phyloP scores from a whole-genome alignment of 2,888 invertebrate genomes.

The Masnerella sp. region DNA sequence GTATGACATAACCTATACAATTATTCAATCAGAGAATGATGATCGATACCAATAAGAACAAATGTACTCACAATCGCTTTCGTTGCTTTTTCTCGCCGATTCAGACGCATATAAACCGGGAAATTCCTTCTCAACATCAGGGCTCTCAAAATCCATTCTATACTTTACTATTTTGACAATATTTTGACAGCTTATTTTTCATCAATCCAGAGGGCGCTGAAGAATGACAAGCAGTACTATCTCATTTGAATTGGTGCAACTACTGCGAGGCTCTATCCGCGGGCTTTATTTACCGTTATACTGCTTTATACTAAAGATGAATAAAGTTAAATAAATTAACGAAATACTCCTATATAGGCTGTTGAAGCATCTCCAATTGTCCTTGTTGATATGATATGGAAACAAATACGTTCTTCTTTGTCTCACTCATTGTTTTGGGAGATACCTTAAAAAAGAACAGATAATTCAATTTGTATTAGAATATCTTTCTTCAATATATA shows the following conservation, averaged over 20 bases:
- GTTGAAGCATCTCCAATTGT: too few species aligned
- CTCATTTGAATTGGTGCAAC: slow-evolving; percentile 5
- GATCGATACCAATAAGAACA: slow-evolving; percentile 1
- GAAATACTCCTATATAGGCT: too few species aligned
- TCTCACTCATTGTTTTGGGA: too few species aligned
- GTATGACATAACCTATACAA: slow-evolving; percentile 38
- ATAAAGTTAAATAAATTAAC: too few species aligned
- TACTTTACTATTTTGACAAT: slow-evolving; percentile 42
- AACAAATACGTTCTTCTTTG: too few species aligned
- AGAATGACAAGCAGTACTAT: background rate
- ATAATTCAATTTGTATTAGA: too few species aligned
- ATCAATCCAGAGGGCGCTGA: slow-evolving; percentile 43
- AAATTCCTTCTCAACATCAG: slow-evolving; percentile 93
- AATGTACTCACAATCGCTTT: slow-evolving; percentile 86
- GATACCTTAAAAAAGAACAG: too few species aligned
- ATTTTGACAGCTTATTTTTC: slow-evolving; percentile 47
- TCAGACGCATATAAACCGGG: slow-evolving; percentile 92
- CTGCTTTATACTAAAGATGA: too few species aligned
- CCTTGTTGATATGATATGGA: too few species aligned
- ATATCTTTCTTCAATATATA: too few species aligned
- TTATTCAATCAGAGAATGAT: background rate
- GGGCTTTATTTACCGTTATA: too few species aligned
- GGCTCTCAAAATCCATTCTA: slow-evolving; percentile 90
- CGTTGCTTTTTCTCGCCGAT: slow-evolving; percentile 86
- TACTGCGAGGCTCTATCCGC: too few species aligned